Base-by-base conservation (phyloP, 1,140 invertebrate genomes). In the Drosophila obscura region DNA sequence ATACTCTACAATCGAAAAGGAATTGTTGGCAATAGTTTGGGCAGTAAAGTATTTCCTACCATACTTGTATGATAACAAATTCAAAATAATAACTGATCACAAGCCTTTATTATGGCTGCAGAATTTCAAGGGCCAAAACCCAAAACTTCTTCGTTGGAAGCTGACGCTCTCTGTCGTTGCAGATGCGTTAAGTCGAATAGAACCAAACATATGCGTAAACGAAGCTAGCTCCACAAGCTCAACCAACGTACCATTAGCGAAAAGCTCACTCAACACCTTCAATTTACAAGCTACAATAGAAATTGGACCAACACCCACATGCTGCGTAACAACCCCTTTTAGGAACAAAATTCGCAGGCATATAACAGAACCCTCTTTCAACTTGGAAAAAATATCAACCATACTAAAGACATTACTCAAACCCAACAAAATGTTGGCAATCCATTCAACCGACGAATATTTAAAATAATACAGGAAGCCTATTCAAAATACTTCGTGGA, bases 1-100 rank as follows among this genome's bases (percentile, higher is more conserved):
- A 9, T 67, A 53, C 24, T 43, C 49, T 4, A 57, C 63, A 5
- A 46, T 53, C 11, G 46, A 64, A 46, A 64, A 63, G 11, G 51
- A 64, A 11, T 1, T 6, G 26, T 6, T 26, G 0, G 56, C 56
- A 8, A 46, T 24, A 6, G 6, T 15, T 2, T 57, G 55, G 41
- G n/a, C 5, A 5, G 26, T 26, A 26, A 26, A 19, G 13, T 5
- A 26, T 5, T 64, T 56, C 22, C 48, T 45, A 22, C 31, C 51
- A 11, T 56, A 56, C n/a, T n/a, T 56, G 2, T 56, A 49, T 22
- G 52, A 31, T 2, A 35, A 26, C 0, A 52, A 35, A 11, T 52
- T 52, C 28, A 52, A 8, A 11, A 52, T 35, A 5, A 5, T 52
- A 13, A 52, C 50, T 0, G 15, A 52, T 8, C 50, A 52, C 9